These are phyloP conservation scores for Xestia xanthographa DNA, from an alignment of 2,888 invertebrate species.

Conservation along the genomic window DNA sequence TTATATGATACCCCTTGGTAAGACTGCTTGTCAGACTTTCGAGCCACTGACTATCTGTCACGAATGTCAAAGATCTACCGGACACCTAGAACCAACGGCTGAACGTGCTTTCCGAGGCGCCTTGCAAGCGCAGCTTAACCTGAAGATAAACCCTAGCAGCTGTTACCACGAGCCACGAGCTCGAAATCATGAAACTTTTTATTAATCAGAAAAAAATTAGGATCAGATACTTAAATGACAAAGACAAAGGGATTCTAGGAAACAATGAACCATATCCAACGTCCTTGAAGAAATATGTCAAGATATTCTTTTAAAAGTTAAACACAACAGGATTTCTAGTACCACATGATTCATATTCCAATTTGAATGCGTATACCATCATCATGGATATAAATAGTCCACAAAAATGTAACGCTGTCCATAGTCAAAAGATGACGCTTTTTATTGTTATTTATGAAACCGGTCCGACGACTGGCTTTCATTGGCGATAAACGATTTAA, in stretches of 20 bases:
- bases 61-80: too few relatives aligned
- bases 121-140: too few relatives aligned
- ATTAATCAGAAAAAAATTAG: background rate
- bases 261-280: background rate
- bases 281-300: constrained; percentile 17
- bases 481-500: constrained; percentile 54
- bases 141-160: too few relatives aligned
- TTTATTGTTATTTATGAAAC: constrained; percentile 61
- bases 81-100: too few relatives aligned
- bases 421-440: constrained; percentile 53
- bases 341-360: constrained; percentile 41
- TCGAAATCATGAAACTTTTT: too few relatives aligned
- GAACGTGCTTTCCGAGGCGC: too few relatives aligned
- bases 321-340: constrained; percentile 24
- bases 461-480: constrained; percentile 49
- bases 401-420: constrained; percentile 41
- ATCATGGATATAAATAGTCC: constrained; percentile 60
- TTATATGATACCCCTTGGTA: too few relatives aligned
- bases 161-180: too few relatives aligned
- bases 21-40: too few relatives aligned
- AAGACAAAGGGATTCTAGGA: constrained; percentile 2
- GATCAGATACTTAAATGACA: too few relatives aligned
- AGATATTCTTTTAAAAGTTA: background rate
- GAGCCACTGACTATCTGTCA: too few relatives aligned
- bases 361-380: constrained; percentile 30